Conservation (phyloP, 2,888 invertebrate species). For the Eurytoma adleriae region DNA sequence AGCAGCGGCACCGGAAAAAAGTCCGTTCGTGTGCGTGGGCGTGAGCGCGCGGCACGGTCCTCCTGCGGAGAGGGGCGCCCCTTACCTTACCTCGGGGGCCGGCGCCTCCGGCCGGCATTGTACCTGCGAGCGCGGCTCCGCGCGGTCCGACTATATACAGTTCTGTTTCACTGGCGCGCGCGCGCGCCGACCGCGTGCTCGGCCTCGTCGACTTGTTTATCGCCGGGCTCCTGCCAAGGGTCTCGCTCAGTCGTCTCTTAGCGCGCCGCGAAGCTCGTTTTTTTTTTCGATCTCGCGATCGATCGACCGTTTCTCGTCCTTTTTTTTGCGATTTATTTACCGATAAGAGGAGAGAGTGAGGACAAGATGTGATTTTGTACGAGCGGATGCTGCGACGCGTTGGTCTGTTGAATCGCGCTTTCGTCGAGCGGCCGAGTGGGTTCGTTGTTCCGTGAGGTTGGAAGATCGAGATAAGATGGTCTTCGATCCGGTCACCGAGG, state of each 20-base stretch:
- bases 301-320: too few species aligned
- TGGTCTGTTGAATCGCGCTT: neutral
- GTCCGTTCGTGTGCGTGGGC: neutral
- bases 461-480: constrained; percentile 72
- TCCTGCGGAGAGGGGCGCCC: constrained; percentile 21
- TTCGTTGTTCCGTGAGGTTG: neutral
- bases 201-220: constrained; percentile 11
- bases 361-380: constrained; percentile 2
- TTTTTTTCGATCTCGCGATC: too few species aligned
- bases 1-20: neutral
- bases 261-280: too few species aligned
- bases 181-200: constrained; percentile 22
- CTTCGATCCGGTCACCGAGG: constrained; percentile 81
- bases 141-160: constrained; percentile 67
- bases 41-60: neutral
- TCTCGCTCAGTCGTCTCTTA: neutral
- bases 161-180: constrained; percentile 66
- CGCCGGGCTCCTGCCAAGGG: neutral
- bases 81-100: constrained; percentile 64
- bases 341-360: neutral
- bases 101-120: constrained; percentile 59
- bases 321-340: too few species aligned
- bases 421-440: neutral
- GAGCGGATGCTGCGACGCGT: neutral
- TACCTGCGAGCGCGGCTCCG: constrained; percentile 56